Evolutionary conservation across 2,113 vertebrate genomes (phyloP), one percentile per base, ranked within the genome.

Genomic region (Condylura cristata): DNA sequence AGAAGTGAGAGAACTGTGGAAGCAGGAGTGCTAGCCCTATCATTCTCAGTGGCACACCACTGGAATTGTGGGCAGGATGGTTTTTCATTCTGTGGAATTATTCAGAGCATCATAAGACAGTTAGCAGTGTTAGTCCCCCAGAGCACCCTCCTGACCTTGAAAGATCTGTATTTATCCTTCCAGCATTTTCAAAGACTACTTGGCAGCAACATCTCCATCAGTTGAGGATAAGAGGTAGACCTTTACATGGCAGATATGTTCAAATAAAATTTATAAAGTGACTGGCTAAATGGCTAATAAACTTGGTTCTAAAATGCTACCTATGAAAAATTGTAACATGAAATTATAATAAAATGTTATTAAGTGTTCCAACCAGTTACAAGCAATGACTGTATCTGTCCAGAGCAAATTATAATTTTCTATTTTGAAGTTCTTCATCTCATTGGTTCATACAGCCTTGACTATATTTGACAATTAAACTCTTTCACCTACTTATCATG

Each of bases 231-330:
- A 78, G 53, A 78, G 6, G 24, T 34, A 56, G 70, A 68, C 9
- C 74, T 83, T 16, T 91, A 91, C 94, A 90, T 0, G 37, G 46
- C 37, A 91, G 30, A 71, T 18, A 20, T 28, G 22, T 44, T 93
- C 22, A 90, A 89, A 95, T 70, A 56, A 95, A 81, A 70, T 51
- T 44, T 85, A 84, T 22, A 58, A 89, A 82, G 65, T 83, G 63
- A 66, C 8, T 66, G 9, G 71, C 63, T 70, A 91, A 89, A 76
- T 28, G 39, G 24, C 8, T 65, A 74, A 80, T 20, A 81, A 8
- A 58, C 30, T 82, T 51, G 26, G 63, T 80, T 78, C 56, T 71
- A 89, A 80, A 96, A 81, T 87, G 53, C 26, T 78, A 1, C 58
- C 84, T 30, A 56, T 46, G 22, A 20, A 76, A 89, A 83, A 63